These are phyloP conservation scores for Sebastiscus tertius DNA, from an alignment of 2,797 vertebrate species.

Conservation along the genomic window DNA sequence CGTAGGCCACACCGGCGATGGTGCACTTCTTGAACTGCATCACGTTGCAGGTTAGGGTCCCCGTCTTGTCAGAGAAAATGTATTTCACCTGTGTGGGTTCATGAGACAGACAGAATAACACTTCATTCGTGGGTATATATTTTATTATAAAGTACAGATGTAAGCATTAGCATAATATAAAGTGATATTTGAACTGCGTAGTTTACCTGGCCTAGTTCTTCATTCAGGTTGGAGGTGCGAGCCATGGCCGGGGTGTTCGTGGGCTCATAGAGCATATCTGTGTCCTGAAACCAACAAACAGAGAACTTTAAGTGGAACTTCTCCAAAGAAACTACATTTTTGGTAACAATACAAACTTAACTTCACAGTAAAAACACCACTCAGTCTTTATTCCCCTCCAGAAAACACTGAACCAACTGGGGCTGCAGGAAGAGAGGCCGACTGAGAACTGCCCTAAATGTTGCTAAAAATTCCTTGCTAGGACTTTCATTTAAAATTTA, in stretches of 20 bases:
- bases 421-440: neutral
- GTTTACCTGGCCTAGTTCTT: constrained; percentile 96
- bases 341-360: neutral
- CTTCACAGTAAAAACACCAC: neutral
- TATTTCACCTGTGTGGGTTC: constrained; percentile 91
- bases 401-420: constrained; percentile 15
- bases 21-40: constrained; percentile 99
- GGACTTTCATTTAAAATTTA: constrained; percentile 44
- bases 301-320: neutral
- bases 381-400: neutral
- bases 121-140: neutral
- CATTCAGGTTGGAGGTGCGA: constrained; percentile 97
- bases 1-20: constrained; percentile 95
- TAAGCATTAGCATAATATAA: neutral
- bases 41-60: constrained; percentile 97
- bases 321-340: neutral
- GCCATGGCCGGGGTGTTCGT: constrained; percentile 97
- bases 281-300: constrained; percentile 84
- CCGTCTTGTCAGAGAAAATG: constrained; percentile 99
- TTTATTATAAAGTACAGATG: neutral
- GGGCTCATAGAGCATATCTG: constrained; percentile 95
- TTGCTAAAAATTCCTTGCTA: constrained; percentile 20
- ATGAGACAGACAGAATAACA: neutral
- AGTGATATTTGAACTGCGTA: neutral
- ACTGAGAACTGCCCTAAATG: constrained; percentile 46